Conservation (phyloP, 2,113 vertebrate genomes). For the Scopus umbretta region DNA sequence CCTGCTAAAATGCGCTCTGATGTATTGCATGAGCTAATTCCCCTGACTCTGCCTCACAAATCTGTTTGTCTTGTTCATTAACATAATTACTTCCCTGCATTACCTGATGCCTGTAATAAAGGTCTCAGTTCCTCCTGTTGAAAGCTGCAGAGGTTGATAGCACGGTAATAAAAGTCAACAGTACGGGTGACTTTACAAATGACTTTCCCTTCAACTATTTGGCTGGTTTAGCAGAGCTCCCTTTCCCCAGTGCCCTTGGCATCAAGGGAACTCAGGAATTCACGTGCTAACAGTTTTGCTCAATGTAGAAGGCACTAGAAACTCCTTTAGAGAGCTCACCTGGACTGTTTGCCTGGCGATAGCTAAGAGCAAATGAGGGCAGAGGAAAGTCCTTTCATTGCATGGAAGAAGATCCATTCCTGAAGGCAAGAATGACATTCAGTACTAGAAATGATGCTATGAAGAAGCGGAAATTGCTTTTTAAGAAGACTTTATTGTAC, state of each 20-base stretch:
- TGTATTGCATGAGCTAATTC: background rate
- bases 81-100: constrained; percentile 10
- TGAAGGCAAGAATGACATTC: background rate
- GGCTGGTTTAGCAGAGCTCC: background rate
- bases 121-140: background rate
- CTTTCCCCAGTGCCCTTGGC: background rate
- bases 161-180: background rate
- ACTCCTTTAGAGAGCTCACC: background rate
- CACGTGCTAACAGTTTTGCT: background rate
- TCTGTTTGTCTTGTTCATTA: constrained; percentile 34
- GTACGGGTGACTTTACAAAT: background rate
- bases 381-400: background rate
- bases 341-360: background rate
- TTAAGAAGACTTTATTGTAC: background rate
- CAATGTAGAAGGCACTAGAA: background rate
- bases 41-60: background rate
- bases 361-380: background rate
- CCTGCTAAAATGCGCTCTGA: background rate
- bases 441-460: background rate
- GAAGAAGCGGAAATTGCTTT: background rate
- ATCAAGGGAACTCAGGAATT: background rate
- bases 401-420: background rate
- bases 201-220: background rate
- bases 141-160: background rate
- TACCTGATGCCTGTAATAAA: background rate